These are phyloP conservation scores for Boloria selene DNA, from an alignment of 2,888 invertebrate genomes.

Conservation along the genomic window DNA sequence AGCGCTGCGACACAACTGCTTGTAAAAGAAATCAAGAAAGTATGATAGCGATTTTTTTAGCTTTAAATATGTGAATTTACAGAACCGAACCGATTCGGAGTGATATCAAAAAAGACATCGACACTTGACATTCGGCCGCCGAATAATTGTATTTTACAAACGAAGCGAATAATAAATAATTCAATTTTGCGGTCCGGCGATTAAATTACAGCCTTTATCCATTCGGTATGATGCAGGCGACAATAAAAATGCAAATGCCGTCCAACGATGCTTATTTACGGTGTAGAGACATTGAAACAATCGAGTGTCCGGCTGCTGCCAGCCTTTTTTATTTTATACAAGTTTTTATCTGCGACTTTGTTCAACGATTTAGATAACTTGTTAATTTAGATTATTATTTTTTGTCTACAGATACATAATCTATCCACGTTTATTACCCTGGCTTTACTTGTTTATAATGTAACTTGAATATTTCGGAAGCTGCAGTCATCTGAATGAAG, in stretches of 20 bases:
- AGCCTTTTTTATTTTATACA: slow-evolving; percentile 37
- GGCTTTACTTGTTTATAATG: background rate
- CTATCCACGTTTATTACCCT: background rate
- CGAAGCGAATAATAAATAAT: slow-evolving; percentile 72
- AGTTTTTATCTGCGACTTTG: slow-evolving; percentile 36
- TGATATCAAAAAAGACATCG: slow-evolving; percentile 55
- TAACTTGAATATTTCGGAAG: background rate
- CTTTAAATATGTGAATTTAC: slow-evolving; percentile 52
- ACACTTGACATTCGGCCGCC: slow-evolving; percentile 53
- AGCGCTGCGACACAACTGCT: slow-evolving; percentile 51
- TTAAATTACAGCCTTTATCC: slow-evolving; percentile 73
- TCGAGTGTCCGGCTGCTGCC: slow-evolving; percentile 47
- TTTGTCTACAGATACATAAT: slow-evolving; percentile 12
- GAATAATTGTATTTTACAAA: slow-evolving; percentile 70
- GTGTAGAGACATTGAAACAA: slow-evolving; percentile 55
- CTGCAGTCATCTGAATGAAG: background rate
- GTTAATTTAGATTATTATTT: slow-evolving; percentile 7
- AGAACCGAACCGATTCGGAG: slow-evolving; percentile 52
- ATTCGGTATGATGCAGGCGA: slow-evolving; percentile 64
- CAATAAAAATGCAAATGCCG: slow-evolving; percentile 79
- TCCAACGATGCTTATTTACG: slow-evolving; percentile 73
- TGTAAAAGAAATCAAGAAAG: slow-evolving; percentile 51
- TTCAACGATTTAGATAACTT: slow-evolving; percentile 11
- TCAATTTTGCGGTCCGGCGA: slow-evolving; percentile 71
- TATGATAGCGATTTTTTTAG: slow-evolving; percentile 50